Percentiles rank a stretch among this genome's conserved stretches.
Conservation (phyloP, 2,888 invertebrate genomes). For the Ophion ventricosus region DNA sequence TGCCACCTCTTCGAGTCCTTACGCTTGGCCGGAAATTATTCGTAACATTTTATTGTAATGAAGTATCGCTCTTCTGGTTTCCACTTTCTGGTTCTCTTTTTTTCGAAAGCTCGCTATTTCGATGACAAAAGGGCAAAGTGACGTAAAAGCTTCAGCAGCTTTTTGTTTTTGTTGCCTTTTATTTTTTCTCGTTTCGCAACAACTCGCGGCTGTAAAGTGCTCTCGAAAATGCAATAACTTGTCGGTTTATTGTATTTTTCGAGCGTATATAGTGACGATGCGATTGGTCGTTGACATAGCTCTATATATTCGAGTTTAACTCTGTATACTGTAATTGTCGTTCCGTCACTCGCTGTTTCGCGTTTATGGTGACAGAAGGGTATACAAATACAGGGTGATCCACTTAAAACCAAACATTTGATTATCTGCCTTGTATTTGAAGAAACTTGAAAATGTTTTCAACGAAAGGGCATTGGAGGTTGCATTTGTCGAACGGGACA, state of each 20-base stretch:
- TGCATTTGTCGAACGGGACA: too few relatives aligned
- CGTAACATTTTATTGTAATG: too few relatives aligned
- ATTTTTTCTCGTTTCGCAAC: neutral
- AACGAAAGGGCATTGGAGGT: too few relatives aligned
- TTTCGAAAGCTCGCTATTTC: neutral
- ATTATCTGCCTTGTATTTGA: too few relatives aligned
- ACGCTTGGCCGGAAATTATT: too few relatives aligned
- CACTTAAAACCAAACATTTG: too few relatives aligned
- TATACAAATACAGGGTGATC: neutral
- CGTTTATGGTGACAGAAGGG: neutral
- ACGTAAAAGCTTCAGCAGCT: neutral
- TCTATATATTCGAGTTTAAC: constrained; percentile 5
- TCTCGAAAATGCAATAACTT: neutral
- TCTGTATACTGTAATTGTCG: constrained; percentile 22
- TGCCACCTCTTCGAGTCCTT: too few relatives aligned
- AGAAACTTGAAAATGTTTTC: too few relatives aligned
- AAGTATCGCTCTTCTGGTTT: too few relatives aligned
- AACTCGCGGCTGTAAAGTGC: neutral
- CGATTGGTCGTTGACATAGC: constrained; percentile 21
- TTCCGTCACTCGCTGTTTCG: constrained; percentile 23
- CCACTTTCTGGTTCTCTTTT: neutral
- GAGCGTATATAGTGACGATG: neutral
- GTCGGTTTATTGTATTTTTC: constrained; percentile 19
- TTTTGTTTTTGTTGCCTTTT: neutral
- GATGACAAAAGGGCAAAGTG: neutral